Evolutionary conservation across 2,888 invertebrate species (phyloP).

Genomic region (Ariolimax columbianus): DNA sequence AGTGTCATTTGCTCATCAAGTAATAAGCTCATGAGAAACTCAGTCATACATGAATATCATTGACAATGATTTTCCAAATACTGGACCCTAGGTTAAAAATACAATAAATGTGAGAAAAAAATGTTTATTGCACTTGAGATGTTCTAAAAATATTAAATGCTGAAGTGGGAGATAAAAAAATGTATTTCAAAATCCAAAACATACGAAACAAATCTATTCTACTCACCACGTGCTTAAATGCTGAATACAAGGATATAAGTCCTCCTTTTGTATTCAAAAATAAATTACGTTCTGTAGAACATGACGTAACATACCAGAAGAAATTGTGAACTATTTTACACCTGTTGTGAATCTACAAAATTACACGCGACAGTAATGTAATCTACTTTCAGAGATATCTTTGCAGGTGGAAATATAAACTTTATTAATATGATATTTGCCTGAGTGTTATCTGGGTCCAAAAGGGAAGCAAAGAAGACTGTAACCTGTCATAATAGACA

Average conservation of each 20-base stretch:
- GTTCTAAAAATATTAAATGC: constrained; percentile 15
- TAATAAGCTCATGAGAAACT: neutral
- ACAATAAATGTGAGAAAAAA: neutral
- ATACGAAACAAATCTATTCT: neutral
- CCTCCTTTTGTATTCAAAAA: neutral
- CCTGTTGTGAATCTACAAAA: neutral
- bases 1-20: neutral
- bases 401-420: neutral
- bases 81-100: constrained; percentile 20
- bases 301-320: neutral
- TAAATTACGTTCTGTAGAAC: neutral
- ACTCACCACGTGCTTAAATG: neutral
- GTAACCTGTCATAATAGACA: no score
- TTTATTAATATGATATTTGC: neutral
- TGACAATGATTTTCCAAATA: neutral
- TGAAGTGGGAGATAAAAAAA: neutral
- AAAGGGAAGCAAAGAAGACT: no score
- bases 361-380: neutral
- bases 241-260: neutral
- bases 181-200: neutral
- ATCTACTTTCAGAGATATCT: neutral
- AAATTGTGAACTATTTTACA: neutral
- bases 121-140: constrained; percentile 29
- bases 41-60: neutral
- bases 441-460: no score